Evolutionary conservation across 2,888 invertebrate species (phyloP), one percentile per base, ranked within the genome.

Genomic region (Polymixis lichenea): DNA sequence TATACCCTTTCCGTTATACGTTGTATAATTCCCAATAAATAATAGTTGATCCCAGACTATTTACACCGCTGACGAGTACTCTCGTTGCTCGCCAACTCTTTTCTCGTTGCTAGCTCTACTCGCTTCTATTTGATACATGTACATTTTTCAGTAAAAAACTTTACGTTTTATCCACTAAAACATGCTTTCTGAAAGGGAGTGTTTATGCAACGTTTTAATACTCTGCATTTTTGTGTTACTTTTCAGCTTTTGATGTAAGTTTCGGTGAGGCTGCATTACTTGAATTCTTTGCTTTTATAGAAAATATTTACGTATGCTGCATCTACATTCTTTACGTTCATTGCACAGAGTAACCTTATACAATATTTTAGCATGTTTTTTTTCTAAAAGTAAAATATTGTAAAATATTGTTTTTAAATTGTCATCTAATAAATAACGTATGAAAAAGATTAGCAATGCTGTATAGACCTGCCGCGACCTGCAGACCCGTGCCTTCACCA

Each of bases 141-240:
- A 68, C 6, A 17, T 72, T 86, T 86, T 84, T 81, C 32, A 64
- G 72, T 73, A 53, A 58, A 75, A 80, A 85, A 77, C 67, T 75
- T 77, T 58, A 72, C 67, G 60, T 71, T 60, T 76, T 69, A 73
- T 58, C 65, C 65, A 22, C 62, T 67, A 56, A 75, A 80, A 84
- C 19, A 25, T 68, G 75, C 51, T 83, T 77, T 77, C 60, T 67
- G 62, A 78, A 74, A 28, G 72, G 22, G 32, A 75, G 61, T 76
- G 74, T 87, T 84, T 84, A 75, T 84, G 62, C 68, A 82, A 68
- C 68, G 65, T 80, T 83, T 81, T 79, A 80, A 77, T 75, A 82
- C 67, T 72, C 32, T 22, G 32, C 61, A 66, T 72, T 75, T 85
- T 83, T 68, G 60, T 81, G 72, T 60, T 76, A 56, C 64, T 60